phyloP scores from a whole-genome alignment of 2,797 vertebrate genomes.

The Chrosomus eos region DNA sequence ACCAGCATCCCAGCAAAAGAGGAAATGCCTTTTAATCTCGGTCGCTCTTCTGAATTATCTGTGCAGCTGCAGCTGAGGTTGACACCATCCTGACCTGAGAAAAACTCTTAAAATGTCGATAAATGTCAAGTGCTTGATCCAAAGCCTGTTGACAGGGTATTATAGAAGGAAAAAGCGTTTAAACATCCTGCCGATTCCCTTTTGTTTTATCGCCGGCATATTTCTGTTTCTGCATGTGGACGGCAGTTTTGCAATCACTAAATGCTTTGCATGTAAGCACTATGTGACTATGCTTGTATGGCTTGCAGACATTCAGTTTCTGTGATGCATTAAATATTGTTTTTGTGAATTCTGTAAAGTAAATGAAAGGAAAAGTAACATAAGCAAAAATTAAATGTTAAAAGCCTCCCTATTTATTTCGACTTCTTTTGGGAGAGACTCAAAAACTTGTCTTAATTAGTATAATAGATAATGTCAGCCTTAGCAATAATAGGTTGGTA shows the following conservation, averaged over 20 bases:
- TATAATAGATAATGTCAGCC: not conserved
- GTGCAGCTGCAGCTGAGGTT: slow-evolving; percentile 57
- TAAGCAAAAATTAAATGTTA: not conserved
- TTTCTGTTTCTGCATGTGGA: not conserved
- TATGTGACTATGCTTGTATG: not conserved
- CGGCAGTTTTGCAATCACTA: too few species aligned
- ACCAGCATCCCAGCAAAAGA: slow-evolving; percentile 43
- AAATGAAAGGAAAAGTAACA: not conserved
- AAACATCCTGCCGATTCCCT: not conserved
- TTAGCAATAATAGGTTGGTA: not conserved
- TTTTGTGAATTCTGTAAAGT: not conserved
- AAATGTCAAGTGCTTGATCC: slow-evolving; percentile 45
- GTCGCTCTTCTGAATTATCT: slow-evolving; percentile 46
- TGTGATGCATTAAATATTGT: not conserved
- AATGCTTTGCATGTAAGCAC: not conserved
- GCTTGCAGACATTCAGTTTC: not conserved
- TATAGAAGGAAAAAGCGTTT: slow-evolving; percentile 30
- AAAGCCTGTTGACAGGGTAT: slow-evolving; percentile 5
- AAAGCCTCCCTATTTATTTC: not conserved
- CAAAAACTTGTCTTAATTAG: not conserved
- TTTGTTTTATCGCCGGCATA: not conserved
- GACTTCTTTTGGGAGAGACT: not conserved
- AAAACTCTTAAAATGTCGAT: slow-evolving; percentile 43
- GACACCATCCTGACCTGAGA: slow-evolving; percentile 16
- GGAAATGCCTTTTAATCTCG: slow-evolving; percentile 56